A percentile compares a stretch with the other conserved stretches of the same genome.
Conservation (phyloP, 2,113 vertebrate genomes). For the Tonatia bakeri region DNA sequence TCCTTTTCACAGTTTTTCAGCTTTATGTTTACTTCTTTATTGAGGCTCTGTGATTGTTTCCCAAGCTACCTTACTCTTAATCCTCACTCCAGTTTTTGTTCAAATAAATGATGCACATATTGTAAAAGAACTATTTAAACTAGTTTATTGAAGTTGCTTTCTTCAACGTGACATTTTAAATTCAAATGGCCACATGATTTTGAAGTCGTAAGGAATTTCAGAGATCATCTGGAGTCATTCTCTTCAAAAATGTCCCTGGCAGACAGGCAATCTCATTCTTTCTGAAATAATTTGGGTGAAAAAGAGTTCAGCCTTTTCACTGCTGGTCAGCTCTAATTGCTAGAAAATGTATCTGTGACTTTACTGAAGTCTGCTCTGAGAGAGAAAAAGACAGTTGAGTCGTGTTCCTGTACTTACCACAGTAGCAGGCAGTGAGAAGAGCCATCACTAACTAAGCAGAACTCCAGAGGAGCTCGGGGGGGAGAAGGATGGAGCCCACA, state of each 20-base stretch:
- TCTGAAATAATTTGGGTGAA: background rate
- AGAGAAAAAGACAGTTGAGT: background rate
- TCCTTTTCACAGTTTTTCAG: background rate
- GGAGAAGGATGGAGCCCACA: background rate
- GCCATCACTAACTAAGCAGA: background rate
- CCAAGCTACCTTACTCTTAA: background rate
- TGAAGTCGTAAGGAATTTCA: background rate
- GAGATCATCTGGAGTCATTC: background rate
- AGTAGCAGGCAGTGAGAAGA: background rate
- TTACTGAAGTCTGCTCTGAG: background rate
- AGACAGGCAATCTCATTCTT: background rate
- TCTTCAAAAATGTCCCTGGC: background rate
- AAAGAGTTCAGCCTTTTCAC: background rate
- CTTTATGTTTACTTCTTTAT: background rate
- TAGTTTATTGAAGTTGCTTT: background rate
- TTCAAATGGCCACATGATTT: background rate
- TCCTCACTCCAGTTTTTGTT: background rate
- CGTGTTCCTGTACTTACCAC: background rate
- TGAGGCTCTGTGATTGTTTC: background rate
- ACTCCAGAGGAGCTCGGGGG: rapidly evolving
- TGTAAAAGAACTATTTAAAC: background rate
- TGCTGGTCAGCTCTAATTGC: background rate
- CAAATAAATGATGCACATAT: background rate
- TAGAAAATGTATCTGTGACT: background rate
- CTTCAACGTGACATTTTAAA: background rate